Conservation (phyloP, 2,113 vertebrate genomes). For the Apteryx owenii region DNA sequence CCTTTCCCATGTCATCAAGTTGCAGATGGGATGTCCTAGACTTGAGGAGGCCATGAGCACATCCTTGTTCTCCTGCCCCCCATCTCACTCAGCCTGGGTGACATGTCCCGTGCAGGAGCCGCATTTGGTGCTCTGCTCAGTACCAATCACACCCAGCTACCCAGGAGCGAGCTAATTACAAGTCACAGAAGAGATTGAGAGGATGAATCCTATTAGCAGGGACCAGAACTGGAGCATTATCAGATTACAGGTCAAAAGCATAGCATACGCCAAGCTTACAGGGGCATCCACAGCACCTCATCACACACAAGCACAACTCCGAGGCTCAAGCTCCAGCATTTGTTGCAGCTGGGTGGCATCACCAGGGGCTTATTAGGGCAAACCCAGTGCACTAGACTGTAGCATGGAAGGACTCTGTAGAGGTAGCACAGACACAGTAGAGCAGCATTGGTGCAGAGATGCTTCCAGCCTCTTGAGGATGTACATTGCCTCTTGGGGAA, state of each 20-base stretch:
- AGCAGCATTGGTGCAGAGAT: not conserved
- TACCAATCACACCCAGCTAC: not conserved
- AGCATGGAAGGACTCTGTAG: not conserved
- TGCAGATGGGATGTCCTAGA: not conserved
- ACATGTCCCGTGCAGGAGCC: fast-evolving
- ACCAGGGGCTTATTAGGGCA: not conserved
- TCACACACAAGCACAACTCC: not conserved
- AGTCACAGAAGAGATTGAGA: not conserved
- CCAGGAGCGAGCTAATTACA: not conserved
- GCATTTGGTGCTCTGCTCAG: fast-evolving
- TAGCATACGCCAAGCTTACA: not conserved
- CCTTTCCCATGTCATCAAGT: fast-evolving
- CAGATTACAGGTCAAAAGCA: not conserved
- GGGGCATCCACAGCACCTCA: not conserved
- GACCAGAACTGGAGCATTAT: not conserved
- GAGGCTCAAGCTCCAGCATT: not conserved
- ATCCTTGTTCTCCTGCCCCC: not conserved
- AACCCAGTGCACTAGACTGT: not conserved
- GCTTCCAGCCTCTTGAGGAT: not conserved
- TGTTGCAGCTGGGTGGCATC: not conserved
- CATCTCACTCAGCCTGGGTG: fast-evolving
- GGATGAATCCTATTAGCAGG: conserved; percentile 28
- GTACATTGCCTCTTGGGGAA: not conserved
- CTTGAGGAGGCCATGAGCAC: fast-evolving
- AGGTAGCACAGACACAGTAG: not conserved